Base-by-base conservation (phyloP, 2,113 vertebrate species). In the Actinemys pallida region DNA sequence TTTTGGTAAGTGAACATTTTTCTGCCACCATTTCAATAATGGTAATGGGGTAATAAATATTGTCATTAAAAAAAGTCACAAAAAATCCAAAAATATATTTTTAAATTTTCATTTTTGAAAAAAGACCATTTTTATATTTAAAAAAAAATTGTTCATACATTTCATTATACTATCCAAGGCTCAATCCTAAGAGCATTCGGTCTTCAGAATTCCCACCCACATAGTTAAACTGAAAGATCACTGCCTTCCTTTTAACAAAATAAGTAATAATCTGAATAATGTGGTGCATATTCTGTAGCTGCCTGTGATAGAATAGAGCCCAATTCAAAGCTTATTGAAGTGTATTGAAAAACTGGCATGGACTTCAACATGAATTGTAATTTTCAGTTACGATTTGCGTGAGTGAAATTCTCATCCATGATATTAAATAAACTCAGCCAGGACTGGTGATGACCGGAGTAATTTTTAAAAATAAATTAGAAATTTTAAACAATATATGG, bases 221-320 rank as follows among this genome's bases (percentile, higher is more conserved):
- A 16, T 8, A 25, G 47, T 29, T 47, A 19, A 76, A 39, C 10
- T 12, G 35, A 56, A 65, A 4, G 29, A 47, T 42, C 24, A 82
- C 47, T 42, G 6, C 47, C 53, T 84, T 5, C 3, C 52, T 76
- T 86, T 22, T 1, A 0, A 22, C 3, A 27, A 10, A 3, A 35
- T 47, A 20, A 42, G 45, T 25, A 65, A 54, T 10, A 1, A 3
- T 4, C 79, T 31, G 16, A 3, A 6, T 0, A 1, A 20, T 1
- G 4, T n/a, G 22, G 31, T 2, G 2, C 16, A 12, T 2, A 1
- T 42, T 17, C 80, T 10, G 11, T 0, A 2, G 39, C 17, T 7
- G 0, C 31, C 80, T 62, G 59, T 2, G 0, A 19, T 5, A 3
- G 45, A 39, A 11, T 5, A 65, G 62, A 91, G 45, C 5, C 42